Conservation (phyloP, 2,797 vertebrate genomes). For the Macroramphosus scolopax region DNA sequence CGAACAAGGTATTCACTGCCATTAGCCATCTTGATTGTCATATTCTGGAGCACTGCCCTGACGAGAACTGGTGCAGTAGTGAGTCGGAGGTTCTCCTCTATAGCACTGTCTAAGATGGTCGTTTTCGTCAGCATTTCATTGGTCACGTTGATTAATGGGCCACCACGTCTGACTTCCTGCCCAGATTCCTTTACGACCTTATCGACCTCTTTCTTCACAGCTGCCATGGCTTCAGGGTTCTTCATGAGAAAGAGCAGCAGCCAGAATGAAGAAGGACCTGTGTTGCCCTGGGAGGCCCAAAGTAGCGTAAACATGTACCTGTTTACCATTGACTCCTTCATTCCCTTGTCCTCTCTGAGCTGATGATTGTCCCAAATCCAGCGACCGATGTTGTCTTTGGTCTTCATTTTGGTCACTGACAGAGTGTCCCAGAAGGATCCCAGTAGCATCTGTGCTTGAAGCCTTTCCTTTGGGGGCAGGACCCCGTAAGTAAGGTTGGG, state of each 20-base stretch:
- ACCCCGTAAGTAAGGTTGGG: conserved; percentile 81
- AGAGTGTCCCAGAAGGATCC: conserved; percentile 78
- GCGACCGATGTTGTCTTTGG: conserved; percentile 81
- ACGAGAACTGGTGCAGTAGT: conserved; percentile 77
- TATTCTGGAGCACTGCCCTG: conserved; percentile 77
- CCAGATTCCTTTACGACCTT: conserved; percentile 69
- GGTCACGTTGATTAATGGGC: conserved; percentile 69
- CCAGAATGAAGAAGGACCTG: conserved; percentile 88
- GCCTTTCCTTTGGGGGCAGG: conserved; percentile 75
- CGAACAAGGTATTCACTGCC: conserved; percentile 78
- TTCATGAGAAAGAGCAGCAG: conserved; percentile 89
- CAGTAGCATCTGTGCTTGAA: conserved; percentile 75
- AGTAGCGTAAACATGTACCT: conserved; percentile 87
- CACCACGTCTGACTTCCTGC: conserved; percentile 62
- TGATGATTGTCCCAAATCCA: conserved; percentile 82
- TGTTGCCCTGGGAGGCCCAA: conserved; percentile 93
- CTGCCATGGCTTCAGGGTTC: conserved; percentile 83
- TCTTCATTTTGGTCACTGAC: conserved; percentile 65
- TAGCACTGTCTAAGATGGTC: conserved; percentile 83
- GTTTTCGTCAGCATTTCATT: conserved; percentile 80
- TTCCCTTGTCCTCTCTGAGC: conserved; percentile 59
- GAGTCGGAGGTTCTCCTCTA: conserved; percentile 87
- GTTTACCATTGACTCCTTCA: conserved; percentile 75
- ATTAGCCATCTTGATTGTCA: conserved; percentile 71
- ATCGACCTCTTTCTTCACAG: conserved; percentile 80